Evolutionary conservation across 2,888 invertebrate species (phyloP).

Genomic region (Mesopsocus fuscifrons): DNA sequence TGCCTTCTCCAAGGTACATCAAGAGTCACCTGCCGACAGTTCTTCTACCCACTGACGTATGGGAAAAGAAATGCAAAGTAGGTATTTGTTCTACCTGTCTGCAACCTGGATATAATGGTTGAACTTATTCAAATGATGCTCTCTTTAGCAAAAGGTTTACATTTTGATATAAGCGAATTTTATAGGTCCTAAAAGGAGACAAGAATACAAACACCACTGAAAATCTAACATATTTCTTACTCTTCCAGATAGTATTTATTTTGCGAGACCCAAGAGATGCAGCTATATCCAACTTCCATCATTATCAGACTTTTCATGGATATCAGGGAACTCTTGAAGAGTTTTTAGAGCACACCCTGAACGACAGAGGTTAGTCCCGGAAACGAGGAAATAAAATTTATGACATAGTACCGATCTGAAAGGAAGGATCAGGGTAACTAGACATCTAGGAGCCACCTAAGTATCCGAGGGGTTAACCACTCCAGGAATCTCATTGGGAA

Average conservation of each 20-base stretch:
- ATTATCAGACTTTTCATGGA: conserved; percentile 20
- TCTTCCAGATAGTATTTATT: conserved; percentile 24
- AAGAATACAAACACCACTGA: neutral
- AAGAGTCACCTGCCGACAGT: conserved; percentile 20
- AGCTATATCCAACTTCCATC: conserved; percentile 24
- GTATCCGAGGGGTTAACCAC: too few species aligned
- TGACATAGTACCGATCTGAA: neutral
- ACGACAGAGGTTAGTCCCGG: conserved; percentile 14
- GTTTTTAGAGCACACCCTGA: conserved; percentile 17
- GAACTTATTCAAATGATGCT: too few species aligned
- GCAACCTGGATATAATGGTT: neutral
- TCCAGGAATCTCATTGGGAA: too few species aligned
- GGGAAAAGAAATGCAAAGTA: conserved; percentile 16
- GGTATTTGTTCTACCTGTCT: neutral
- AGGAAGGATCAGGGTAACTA: neutral
- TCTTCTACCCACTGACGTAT: conserved; percentile 17
- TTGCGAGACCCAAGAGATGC: conserved; percentile 27
- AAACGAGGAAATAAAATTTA: neutral
- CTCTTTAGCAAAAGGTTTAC: too few species aligned
- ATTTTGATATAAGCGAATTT: neutral
- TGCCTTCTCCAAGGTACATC: conserved; percentile 19
- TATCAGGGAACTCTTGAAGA: conserved; percentile 18
- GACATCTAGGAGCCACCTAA: too few species aligned
- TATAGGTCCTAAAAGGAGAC: neutral
- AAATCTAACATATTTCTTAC: neutral